Base-by-base conservation (phyloP, 2,888 invertebrate species). In the Hoplodrina blanda region DNA sequence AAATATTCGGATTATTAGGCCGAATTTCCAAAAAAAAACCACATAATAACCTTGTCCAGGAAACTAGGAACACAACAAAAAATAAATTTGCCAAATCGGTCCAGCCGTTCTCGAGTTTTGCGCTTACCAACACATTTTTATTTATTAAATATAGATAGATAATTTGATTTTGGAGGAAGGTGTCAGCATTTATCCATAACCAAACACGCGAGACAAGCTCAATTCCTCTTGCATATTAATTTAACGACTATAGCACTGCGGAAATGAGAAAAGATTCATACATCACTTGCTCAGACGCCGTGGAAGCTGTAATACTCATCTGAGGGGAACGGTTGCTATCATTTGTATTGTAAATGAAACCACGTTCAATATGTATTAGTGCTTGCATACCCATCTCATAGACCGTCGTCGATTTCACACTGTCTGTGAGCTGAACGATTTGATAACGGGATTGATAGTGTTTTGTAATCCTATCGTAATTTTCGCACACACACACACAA, bases 261-360 rank as follows among this genome's bases (percentile, higher is more conserved):
- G 75, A 79, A 76, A 67, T 52, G 4, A 52, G 62, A 60, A 56
- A 44, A 44, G 0, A 30, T 5, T n/a, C 20, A n/a, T 46, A 65
- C 30, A 54, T 66, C 6, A 59, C 25, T 55, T 62, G 57, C 30
- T 67, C 37, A 59, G 60, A 8, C 10, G 8, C 46, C 75, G 62
- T 66, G 44, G 56, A 54, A 77, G 49, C 37, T 60, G 50, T 19
- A 25, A 50, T 15, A 62, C 8, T n/a, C 52, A 78, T 19, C 53
- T 49, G 25, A 49, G 60, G 20, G 30, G 57, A 76, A 76, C 67
- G 50, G 62, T 11, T 13, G 37, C 55, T 59, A 79, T 66, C 30
- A 73, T 73, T 76, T 37, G 30, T 50, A 44, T 69, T 56, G 73
- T 50, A 50, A 64, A 76, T 78, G n/a, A 62, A 79, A 67, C 57